Base-by-base conservation (phyloP, 2,888 invertebrate species). In the Monochamus alternatus region DNA sequence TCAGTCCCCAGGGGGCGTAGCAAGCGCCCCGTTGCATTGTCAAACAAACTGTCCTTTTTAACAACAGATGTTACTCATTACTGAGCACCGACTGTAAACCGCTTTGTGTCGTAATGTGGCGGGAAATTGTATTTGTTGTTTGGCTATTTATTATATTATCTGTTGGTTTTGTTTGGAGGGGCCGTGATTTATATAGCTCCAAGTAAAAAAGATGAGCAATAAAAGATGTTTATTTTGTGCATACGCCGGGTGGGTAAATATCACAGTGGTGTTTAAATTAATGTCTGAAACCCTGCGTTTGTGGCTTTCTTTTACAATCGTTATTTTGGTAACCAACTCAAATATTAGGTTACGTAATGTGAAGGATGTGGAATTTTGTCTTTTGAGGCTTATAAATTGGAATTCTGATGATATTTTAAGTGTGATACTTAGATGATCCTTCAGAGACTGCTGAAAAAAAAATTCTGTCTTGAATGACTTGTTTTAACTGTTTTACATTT, bases 71-170 rank as follows among this genome's bases (percentile, higher is more conserved):
- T 87, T 87, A 83, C 86, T 87, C 85, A 87, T 88, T 88, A 87
- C 86, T 78, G 80, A 55, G 71, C 83, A 80, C 81, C 80, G 78
- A 83, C 84, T 82, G 83, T 84, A 84, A 83, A 84, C 85, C 84
- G 84, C 85, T 87, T 87, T 88, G 86, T 87, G 82, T 80, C 79
- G 82, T 89, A 88, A 89, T 88, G 88, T 89, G 87, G 87, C 88
- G 88, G 87, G 87, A 88, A 88, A 89, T 88, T 88, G 88, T 87
- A 84, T 86, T 84, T 86, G 85, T 87, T 88, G 87, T 88, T 86
- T 85, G 87, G 85, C 87, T 86, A 87, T 87, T 88, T 88, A 88
- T 87, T 85, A 85, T 87, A 85, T 87, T 87, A 87, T 88, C 87
- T 87, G 85, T 86, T 87, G 82, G 85, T 84, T 85, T 85, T 84